A percentile compares a stretch with the other conserved stretches of the same genome.
phyloP scores from a whole-genome alignment of 2,888 invertebrate species.

The Drosophila silvestris region DNA sequence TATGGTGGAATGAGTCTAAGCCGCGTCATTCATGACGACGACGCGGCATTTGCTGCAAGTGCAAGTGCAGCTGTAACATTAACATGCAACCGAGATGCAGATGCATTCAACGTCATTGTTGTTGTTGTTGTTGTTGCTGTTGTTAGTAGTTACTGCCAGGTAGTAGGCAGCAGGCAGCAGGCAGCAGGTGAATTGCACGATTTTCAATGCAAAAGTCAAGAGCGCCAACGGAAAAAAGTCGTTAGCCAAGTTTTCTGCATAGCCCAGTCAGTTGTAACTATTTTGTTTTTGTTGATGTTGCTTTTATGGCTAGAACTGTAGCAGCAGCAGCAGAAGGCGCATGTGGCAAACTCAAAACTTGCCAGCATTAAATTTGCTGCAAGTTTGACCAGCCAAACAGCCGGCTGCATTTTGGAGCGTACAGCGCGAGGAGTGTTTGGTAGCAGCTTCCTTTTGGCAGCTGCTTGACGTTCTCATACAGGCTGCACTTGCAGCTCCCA shows the following conservation, averaged over 20 bases:
- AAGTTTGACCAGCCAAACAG: constrained; percentile 45
- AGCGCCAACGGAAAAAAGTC: constrained; percentile 81
- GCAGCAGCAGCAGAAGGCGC: constrained; percentile 41
- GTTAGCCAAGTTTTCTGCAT: constrained; percentile 79
- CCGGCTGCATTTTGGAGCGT: constrained; percentile 52
- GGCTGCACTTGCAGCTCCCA: constrained; percentile 13
- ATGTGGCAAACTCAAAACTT: constrained; percentile 40
- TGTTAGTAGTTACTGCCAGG: constrained; percentile 52
- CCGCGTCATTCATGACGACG: constrained; percentile 74
- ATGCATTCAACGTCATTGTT: constrained; percentile 75
- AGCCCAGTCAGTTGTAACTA: constrained; percentile 66
- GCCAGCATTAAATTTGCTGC: constrained; percentile 33
- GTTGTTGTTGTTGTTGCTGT: constrained; percentile 43
- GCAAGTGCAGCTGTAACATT: constrained; percentile 81
- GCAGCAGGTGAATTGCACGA: constrained; percentile 84
- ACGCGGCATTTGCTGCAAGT: constrained; percentile 73
- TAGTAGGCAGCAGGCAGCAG: constrained; percentile 57
- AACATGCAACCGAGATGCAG: constrained; percentile 81
- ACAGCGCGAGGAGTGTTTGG: constrained; percentile 67
- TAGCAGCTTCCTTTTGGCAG: constrained; percentile 81
- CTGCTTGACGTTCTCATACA: constrained; percentile 58
- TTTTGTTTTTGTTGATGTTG: constrained; percentile 49
- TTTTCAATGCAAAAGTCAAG: constrained; percentile 84
- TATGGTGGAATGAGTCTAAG: constrained; percentile 49
- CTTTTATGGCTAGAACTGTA: constrained; percentile 61